These are phyloP conservation scores for Thalassaphorura encarpata DNA, from an alignment of 1,140 invertebrate species.

Conservation along the genomic window DNA sequence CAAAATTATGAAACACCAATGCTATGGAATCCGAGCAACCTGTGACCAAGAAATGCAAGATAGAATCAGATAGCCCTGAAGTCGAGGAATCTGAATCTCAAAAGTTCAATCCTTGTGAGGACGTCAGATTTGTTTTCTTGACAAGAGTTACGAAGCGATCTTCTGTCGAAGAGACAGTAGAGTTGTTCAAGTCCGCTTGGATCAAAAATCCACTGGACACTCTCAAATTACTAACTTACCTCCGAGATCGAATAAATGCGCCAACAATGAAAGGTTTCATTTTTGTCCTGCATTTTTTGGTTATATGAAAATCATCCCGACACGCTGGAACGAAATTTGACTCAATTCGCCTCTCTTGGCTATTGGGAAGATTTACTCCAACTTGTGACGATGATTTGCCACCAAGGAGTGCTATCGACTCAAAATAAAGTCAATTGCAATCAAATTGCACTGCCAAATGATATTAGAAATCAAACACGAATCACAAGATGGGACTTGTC, in stretches of 20 bases:
- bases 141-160: too few species aligned
- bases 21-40: too few species aligned
- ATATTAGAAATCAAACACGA: too few species aligned
- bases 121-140: too few species aligned
- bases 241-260: slow-evolving; percentile 20
- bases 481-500: too few species aligned
- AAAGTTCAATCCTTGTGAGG: too few species aligned
- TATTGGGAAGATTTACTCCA: slow-evolving; percentile 30
- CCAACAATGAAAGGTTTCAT: slow-evolving; percentile 29
- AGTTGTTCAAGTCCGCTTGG: slow-evolving; percentile 14
- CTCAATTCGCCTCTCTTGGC: slow-evolving; percentile 17
- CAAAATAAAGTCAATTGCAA: slow-evolving; percentile 7
- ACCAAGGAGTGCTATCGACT: too few species aligned
- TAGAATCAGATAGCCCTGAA: too few species aligned
- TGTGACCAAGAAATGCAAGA: too few species aligned
- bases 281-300: slow-evolving; percentile 25
- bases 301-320: slow-evolving; percentile 23
- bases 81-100: too few species aligned
- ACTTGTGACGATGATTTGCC: slow-evolving; percentile 13
- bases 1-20: too few species aligned
- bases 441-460: slow-evolving; percentile 6
- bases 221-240: slow-evolving; percentile 19
- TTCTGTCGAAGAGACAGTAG: too few species aligned
- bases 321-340: slow-evolving; percentile 24
- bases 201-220: slow-evolving; percentile 14